phyloP scores from a whole-genome alignment of 2,113 vertebrate species.

The Pholis gunnellus region DNA sequence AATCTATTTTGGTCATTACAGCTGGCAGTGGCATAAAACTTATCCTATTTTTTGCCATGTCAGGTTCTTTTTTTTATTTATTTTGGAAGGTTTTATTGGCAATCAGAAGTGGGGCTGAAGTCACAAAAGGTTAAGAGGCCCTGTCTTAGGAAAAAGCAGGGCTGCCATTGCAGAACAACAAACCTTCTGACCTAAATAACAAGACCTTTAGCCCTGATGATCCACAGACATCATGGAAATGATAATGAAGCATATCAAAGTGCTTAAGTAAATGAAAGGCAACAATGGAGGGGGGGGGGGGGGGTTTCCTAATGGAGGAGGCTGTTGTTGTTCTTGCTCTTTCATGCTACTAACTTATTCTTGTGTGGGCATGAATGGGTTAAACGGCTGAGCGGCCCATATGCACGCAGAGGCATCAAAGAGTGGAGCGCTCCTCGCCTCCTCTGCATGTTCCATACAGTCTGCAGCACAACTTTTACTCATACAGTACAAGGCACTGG shows the following conservation, averaged over 20 bases:
- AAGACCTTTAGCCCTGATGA: slow-evolving; percentile 23
- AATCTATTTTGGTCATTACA: not conserved
- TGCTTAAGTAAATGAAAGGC: slow-evolving; percentile 15
- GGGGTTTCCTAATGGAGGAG: slow-evolving; percentile 54
- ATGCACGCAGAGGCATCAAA: slow-evolving; percentile 53
- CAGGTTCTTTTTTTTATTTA: not conserved
- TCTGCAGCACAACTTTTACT: slow-evolving; percentile 54
- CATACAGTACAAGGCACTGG: slow-evolving; percentile 45
- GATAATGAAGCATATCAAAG: slow-evolving; percentile 12
- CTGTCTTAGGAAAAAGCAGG: slow-evolving; percentile 28
- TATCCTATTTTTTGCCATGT: not conserved
- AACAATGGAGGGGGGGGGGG: not conserved
- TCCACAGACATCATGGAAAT: slow-evolving; percentile 53
- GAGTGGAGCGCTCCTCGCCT: slow-evolving; percentile 65
- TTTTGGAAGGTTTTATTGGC: not conserved
- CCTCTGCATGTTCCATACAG: slow-evolving; percentile 83
- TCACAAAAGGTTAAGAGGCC: not conserved
- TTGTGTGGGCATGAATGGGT: slow-evolving; percentile 81
- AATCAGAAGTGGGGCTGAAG: not conserved
- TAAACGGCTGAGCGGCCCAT: slow-evolving; percentile 63
- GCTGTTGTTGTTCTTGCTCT: slow-evolving; percentile 46
- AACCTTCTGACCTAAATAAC: slow-evolving; percentile 42
- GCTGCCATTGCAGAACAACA: slow-evolving; percentile 40
- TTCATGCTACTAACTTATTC: slow-evolving; percentile 53
- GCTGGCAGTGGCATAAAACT: not conserved